Percentiles rank a stretch among this genome's conserved stretches.
These are phyloP conservation scores for Parazoanthus darwini DNA, from an alignment of 92 coral and sea anemone genomes.

Conservation along the genomic window DNA sequence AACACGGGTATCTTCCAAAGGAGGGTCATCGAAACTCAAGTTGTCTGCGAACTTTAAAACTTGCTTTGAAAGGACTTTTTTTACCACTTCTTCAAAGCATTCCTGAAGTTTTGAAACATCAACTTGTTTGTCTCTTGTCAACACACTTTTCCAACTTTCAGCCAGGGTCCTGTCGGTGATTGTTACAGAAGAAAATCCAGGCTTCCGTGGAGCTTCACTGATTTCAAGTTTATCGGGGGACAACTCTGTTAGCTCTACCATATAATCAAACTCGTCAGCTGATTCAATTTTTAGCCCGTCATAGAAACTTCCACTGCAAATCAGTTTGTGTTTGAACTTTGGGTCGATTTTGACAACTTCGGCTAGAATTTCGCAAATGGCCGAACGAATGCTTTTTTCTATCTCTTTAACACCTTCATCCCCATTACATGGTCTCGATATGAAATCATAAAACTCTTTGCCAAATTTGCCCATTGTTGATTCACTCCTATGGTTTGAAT, in stretches of 20 bases:
- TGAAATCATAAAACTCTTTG: conserved; percentile 1
- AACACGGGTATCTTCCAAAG: conserved; percentile 6
- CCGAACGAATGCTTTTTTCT: conserved; percentile 9
- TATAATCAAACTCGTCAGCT: conserved; percentile 24
- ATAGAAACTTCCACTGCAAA: conserved; percentile 27
- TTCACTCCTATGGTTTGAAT: not conserved
- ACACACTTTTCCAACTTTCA: not conserved
- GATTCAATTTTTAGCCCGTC: conserved; percentile 20
- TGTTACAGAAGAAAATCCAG: conserved; percentile 12
- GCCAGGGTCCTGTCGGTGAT: not conserved
- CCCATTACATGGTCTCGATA: not conserved
- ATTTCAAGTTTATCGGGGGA: conserved; percentile 7
- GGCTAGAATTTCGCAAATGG: not conserved
- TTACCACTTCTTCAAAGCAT: not conserved
- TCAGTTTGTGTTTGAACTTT: conserved; percentile 11
- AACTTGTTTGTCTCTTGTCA: conserved; percentile 9
- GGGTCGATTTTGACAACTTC: conserved; percentile 6
- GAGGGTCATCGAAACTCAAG: not conserved
- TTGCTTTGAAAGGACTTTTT: not conserved
- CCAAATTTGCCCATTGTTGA: not conserved
- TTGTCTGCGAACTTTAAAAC: not conserved
- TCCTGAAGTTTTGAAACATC: conserved; percentile 14
- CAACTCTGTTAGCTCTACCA: conserved; percentile 15
- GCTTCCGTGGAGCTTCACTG: not conserved
- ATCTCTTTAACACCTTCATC: not conserved